A percentile compares a stretch with the other conserved stretches of the same genome.
Evolutionary conservation across 2,113 vertebrate genomes (phyloP).

Genomic region (Motacilla tschutschensis): DNA sequence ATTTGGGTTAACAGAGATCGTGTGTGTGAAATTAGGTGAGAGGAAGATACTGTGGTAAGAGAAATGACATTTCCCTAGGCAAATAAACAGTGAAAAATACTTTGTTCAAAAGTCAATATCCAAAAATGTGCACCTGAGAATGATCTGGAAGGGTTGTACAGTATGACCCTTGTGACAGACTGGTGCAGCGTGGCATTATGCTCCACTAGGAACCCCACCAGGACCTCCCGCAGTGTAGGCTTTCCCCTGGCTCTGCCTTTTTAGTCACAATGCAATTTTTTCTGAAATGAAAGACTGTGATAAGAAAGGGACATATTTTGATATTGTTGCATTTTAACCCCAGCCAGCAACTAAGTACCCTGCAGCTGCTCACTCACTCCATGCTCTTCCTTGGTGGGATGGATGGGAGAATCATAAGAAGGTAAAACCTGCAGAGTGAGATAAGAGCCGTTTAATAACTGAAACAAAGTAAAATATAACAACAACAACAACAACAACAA

Average conservation of each 20-base stretch:
- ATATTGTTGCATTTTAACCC: not conserved
- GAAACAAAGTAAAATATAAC: not conserved
- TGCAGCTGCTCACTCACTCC: not conserved
- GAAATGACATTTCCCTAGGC: not conserved
- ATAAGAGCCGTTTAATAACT: not conserved
- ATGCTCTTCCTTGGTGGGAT: not conserved
- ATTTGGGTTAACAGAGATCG: not conserved
- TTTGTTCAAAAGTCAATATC: not conserved
- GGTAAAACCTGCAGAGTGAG: not conserved
- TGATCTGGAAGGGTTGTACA: not conserved
- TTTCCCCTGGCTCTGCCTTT: not conserved
- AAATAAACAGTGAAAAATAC: not conserved
- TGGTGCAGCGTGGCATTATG: not conserved
- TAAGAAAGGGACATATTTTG: not conserved
- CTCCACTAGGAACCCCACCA: not conserved
- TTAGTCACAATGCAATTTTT: not conserved
- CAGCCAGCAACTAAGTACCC: not conserved
- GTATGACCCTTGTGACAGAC: too few relatives aligned
- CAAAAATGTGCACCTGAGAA: not conserved
- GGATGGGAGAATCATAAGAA: fast-evolving
- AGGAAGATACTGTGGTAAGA: not conserved
- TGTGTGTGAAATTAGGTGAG: not conserved
- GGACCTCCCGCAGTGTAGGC: not conserved
- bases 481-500: too few relatives aligned
- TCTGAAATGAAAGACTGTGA: not conserved